Evolutionary conservation across 2,113 vertebrate genomes (phyloP).

Genomic region (Brachypodius melanocephalos): DNA sequence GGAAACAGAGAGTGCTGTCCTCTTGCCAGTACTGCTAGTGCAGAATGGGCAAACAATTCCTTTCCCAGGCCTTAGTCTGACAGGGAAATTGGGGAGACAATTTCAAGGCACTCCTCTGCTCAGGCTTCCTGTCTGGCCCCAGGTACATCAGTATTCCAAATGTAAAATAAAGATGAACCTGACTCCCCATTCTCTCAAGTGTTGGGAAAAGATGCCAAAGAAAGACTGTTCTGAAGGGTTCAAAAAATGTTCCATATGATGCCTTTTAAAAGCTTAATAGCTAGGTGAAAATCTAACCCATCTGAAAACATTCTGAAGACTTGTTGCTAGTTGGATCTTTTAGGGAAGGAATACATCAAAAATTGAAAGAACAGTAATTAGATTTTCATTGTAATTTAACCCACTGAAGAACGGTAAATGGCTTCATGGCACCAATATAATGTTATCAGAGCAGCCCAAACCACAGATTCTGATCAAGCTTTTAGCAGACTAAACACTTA

Average conservation of each 20-base stretch:
- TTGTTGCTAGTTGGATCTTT: neutral
- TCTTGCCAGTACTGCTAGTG: neutral
- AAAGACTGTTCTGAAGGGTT: neutral
- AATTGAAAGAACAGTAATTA: neutral
- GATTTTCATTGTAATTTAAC: neutral
- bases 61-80: neutral
- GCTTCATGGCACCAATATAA: neutral
- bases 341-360: neutral
- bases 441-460: neutral
- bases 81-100: neutral
- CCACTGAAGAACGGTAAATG: neutral
- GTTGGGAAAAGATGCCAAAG: neutral
- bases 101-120: neutral
- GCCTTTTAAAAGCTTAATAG: neutral
- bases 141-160: neutral
- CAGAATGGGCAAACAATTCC: neutral
- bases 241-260: neutral
- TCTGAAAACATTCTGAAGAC: neutral
- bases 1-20: fast-evolving
- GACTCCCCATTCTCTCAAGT: neutral
- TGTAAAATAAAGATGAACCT: neutral
- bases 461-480: neutral
- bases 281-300: neutral
- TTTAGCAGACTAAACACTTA: neutral
- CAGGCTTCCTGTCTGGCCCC: neutral